Conservation (phyloP, 2,797 vertebrate species). For the Hoplostethus atlanticus region DNA sequence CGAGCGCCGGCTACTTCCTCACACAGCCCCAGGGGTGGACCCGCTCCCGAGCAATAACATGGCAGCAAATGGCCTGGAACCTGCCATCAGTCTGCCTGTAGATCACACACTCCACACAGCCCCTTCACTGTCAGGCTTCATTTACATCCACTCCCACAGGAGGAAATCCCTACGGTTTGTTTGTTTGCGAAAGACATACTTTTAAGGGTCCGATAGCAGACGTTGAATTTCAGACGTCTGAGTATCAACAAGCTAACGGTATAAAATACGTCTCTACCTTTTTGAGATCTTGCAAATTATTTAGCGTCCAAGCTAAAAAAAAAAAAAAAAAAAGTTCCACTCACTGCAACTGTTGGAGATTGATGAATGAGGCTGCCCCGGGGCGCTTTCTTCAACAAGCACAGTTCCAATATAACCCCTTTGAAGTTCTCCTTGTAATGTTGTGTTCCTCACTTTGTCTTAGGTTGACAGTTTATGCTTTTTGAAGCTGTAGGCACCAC, state of each 20-base stretch:
- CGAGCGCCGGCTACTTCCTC: constrained; percentile 51
- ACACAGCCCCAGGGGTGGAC: constrained; percentile 58
- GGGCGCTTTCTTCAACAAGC: constrained; percentile 50
- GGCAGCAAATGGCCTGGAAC: constrained; percentile 69
- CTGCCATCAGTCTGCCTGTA: constrained; percentile 60
- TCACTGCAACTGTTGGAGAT: constrained; percentile 5
- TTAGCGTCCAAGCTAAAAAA: constrained; percentile 8
- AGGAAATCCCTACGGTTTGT: constrained; percentile 55
- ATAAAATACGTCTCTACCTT: neutral
- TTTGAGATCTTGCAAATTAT: constrained; percentile 25
- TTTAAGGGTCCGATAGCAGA: neutral
- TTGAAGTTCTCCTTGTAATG: constrained; percentile 46
- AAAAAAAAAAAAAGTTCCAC: constrained; percentile 7
- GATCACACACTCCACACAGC: constrained; percentile 49
- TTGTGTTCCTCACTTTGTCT: constrained; percentile 12
- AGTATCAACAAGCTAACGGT: constrained; percentile 1
- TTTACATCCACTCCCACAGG: constrained; percentile 50
- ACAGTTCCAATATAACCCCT: constrained; percentile 9
- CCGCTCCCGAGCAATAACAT: constrained; percentile 60
- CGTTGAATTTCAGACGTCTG: constrained; percentile 5
- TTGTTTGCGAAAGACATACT: constrained; percentile 42
- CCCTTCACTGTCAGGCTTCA: constrained; percentile 57
- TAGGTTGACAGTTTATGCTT: constrained; percentile 9
- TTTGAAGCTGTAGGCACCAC: constrained; percentile 27
- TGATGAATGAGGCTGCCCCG: constrained; percentile 53